Conservation (phyloP, 1,140 invertebrate species). For the Drosophila grimshawi region DNA sequence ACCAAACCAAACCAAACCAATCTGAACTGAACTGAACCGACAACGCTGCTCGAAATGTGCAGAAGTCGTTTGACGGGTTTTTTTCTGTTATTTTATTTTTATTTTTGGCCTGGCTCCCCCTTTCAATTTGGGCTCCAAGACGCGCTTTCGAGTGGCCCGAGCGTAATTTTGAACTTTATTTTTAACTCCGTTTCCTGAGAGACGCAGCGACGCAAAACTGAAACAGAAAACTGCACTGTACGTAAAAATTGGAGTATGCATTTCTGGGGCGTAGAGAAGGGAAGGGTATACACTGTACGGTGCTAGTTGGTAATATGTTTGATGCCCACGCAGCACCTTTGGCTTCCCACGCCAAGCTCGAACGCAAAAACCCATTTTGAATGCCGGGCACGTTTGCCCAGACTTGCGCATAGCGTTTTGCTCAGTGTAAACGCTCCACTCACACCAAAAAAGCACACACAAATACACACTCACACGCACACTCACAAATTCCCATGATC, state of each 20-base stretch:
- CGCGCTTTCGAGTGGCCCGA: slow-evolving; percentile 24
- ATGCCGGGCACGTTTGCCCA: slow-evolving; percentile 65
- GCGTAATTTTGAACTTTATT: slow-evolving; percentile 30
- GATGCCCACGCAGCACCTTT: slow-evolving; percentile 54
- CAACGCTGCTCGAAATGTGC: slow-evolving; percentile 74
- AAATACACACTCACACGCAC: slow-evolving; percentile 31
- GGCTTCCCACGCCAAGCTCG: slow-evolving; percentile 61
- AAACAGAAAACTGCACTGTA: slow-evolving; percentile 30
- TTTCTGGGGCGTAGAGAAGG: background rate
- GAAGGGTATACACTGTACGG: slow-evolving; percentile 6
- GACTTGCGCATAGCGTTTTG: slow-evolving; percentile 54
- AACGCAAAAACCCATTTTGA: slow-evolving; percentile 48
- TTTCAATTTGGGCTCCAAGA: slow-evolving; percentile 44
- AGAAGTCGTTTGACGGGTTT: slow-evolving; percentile 80
- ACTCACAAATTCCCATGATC: slow-evolving; percentile 43
- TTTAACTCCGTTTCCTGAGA: slow-evolving; percentile 35
- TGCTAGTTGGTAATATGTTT: slow-evolving; percentile 34
- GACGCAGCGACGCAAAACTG: background rate
- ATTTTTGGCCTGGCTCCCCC: slow-evolving; percentile 1
- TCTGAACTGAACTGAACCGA: background rate
- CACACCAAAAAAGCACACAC: slow-evolving; percentile 12
- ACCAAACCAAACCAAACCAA: background rate
- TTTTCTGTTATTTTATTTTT: background rate
- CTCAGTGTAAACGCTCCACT: slow-evolving; percentile 57
- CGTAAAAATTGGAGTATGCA: slow-evolving; percentile 36